Evolutionary conservation across 1,140 invertebrate species (phyloP).

Genomic region (Aphelenchoides fujianensis): DNA sequence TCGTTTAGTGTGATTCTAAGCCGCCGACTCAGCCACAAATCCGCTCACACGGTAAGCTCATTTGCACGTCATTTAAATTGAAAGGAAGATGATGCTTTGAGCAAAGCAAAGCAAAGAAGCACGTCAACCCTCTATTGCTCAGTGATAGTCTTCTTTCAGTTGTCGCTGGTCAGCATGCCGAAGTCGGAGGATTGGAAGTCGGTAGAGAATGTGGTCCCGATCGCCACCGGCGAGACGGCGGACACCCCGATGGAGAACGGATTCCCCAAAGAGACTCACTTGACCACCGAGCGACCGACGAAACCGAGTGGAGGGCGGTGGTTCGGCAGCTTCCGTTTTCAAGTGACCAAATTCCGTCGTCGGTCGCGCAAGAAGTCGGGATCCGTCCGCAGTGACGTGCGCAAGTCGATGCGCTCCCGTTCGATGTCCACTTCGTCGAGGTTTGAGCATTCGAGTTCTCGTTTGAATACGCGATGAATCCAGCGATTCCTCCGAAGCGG

Average conservation of each 20-base stretch:
- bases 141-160: too few relatives aligned
- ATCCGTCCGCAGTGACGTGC: neutral
- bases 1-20: slow-evolving; percentile 23
- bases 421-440: slow-evolving; percentile 19
- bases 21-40: neutral
- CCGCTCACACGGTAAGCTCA: neutral
- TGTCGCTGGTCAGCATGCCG: neutral
- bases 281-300: neutral
- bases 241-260: slow-evolving; percentile 17
- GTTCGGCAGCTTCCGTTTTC: slow-evolving; percentile 6
- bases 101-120: neutral
- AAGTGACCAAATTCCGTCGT: neutral
- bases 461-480: neutral
- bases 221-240: slow-evolving; percentile 5
- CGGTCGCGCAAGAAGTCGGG: neutral
- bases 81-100: neutral
- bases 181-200: slow-evolving; percentile 9
- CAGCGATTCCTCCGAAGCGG: slow-evolving; percentile 7
- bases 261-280: neutral
- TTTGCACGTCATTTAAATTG: neutral
- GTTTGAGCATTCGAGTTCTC: too few relatives aligned
- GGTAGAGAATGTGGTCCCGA: slow-evolving; percentile 16
- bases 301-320: neutral
- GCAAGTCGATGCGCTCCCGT: neutral
- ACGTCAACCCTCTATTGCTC: too few relatives aligned